Evolutionary conservation across 1,140 invertebrate species (phyloP), one percentile per base, ranked within the genome.

Genomic region (Drosophila simulans): DNA sequence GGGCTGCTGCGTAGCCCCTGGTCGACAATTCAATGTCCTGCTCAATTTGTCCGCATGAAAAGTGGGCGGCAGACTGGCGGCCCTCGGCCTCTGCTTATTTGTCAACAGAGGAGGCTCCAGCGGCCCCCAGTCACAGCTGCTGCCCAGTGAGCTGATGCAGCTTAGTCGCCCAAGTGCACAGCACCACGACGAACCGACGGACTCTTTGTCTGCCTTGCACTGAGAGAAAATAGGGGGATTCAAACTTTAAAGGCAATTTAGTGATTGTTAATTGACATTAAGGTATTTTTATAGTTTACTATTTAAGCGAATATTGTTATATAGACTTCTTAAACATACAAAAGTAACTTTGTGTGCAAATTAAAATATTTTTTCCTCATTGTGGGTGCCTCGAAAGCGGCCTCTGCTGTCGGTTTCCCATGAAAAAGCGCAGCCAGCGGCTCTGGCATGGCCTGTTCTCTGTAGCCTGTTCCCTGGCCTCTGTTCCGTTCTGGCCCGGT

Each of bases 1-100:
- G 82, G 74, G 60, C 75, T 81, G 78, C 45, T 82, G 83, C 79
- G 62, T 86, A 68, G 66, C 68, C 43, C 53, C 54, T 39, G 68
- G 83, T 81, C 83, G 84, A 86, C 83, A 86, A 86, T 86, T 89
- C 83, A 86, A 86, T 86, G 83, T 86, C 83, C 83, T 86, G 83
- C 83, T 86, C 83, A 86, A 86, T 86, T 86, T 86, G 84, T 86
- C 84, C 77, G 76, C 75, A 88, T 81, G 72, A 81, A 70, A 89
- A 65, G 80, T 73, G 59, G 65, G 73, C 48, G 79, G 72, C 54
- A 51, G 52, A 56, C 42, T 31, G 63, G 62, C 56, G 46, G 37
- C 46, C 45, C 42, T 22, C 45, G 34, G 20, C 25, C 34, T 27
- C 49, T 64, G 73, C 74, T 77, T 78, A 69, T 84, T 79, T 84